Evolutionary conservation across 2,888 invertebrate genomes (phyloP).

Genomic region (Pocota personata): DNA sequence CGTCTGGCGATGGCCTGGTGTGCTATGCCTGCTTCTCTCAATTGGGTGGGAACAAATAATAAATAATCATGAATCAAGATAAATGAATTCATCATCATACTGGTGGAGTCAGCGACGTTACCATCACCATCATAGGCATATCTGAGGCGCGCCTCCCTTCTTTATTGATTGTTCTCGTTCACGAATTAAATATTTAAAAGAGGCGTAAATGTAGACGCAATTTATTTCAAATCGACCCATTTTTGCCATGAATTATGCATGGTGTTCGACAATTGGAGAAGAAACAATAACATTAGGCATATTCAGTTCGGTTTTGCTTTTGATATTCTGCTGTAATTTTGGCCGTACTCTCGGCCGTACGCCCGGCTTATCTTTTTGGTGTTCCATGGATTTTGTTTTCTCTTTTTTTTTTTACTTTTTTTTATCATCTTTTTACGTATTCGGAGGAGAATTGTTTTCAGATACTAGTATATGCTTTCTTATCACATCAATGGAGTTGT

Average conservation of each 20-base stretch:
- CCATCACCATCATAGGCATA: not conserved
- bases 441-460: not conserved
- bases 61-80: slow-evolving; percentile 63
- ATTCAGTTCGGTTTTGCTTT: slow-evolving; percentile 8
- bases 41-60: slow-evolving; percentile 41
- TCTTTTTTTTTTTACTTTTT: not conserved
- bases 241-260: slow-evolving; percentile 56
- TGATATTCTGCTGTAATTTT: slow-evolving; percentile 16
- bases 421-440: not conserved
- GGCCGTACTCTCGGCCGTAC: too few relatives aligned
- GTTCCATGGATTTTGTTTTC: not conserved
- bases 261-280: slow-evolving; percentile 28
- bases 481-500: slow-evolving; percentile 12
- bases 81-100: slow-evolving; percentile 47
- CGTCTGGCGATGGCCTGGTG: not conserved
- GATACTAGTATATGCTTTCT: slow-evolving; percentile 3
- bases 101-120: not conserved
- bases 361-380: not conserved
- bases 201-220: slow-evolving; percentile 44
- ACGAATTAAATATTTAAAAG: slow-evolving; percentile 54
- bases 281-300: slow-evolving; percentile 40
- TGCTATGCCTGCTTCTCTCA: slow-evolving; percentile 9
- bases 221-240: slow-evolving; percentile 52
- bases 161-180: slow-evolving; percentile 38
- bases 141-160: not conserved